phyloP scores from a whole-genome alignment of 64 coral and sea anemone species.

The Anthopleura sola region DNA sequence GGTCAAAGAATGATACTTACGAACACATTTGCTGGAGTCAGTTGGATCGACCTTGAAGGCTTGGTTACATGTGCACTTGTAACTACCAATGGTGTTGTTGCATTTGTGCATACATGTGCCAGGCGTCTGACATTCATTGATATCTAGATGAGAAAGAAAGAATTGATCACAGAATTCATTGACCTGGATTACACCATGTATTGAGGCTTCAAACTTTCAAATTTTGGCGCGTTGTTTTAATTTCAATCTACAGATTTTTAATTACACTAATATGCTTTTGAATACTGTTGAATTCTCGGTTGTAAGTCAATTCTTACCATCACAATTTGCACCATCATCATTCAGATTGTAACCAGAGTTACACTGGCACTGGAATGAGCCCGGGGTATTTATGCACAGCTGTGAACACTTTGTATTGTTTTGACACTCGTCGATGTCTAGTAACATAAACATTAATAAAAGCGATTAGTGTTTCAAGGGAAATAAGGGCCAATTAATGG shows the following conservation, averaged over 20 bases:
- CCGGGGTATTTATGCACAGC: slow-evolving; percentile 15
- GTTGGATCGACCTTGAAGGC: slow-evolving; percentile 29
- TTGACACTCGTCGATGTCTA: slow-evolving; percentile 26
- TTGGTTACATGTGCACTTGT: slow-evolving; percentile 18
- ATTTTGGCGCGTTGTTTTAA: too few relatives aligned
- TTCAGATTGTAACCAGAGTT: slow-evolving; percentile 20
- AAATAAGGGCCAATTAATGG: too few relatives aligned
- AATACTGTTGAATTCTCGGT: not conserved
- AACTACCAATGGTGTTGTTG: slow-evolving; percentile 11
- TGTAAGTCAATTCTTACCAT: not conserved
- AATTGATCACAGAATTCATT: not conserved
- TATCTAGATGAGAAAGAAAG: not conserved
- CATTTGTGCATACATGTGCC: slow-evolving; percentile 10
- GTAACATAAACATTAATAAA: not conserved
- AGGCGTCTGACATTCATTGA: not conserved
- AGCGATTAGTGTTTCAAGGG: not conserved
- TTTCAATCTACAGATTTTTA: too few relatives aligned
- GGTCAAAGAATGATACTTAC: slow-evolving; percentile 17
- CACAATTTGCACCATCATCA: slow-evolving; percentile 6
- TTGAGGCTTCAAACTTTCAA: too few relatives aligned
- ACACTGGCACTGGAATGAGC: slow-evolving; percentile 33
- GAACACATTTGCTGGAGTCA: slow-evolving; percentile 30
- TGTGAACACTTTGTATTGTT: slow-evolving; percentile 28
- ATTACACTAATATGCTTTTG: too few relatives aligned
- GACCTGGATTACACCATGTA: too few relatives aligned